Conservation (phyloP, 1,140 invertebrate genomes). For the Bombus soroeensis region DNA sequence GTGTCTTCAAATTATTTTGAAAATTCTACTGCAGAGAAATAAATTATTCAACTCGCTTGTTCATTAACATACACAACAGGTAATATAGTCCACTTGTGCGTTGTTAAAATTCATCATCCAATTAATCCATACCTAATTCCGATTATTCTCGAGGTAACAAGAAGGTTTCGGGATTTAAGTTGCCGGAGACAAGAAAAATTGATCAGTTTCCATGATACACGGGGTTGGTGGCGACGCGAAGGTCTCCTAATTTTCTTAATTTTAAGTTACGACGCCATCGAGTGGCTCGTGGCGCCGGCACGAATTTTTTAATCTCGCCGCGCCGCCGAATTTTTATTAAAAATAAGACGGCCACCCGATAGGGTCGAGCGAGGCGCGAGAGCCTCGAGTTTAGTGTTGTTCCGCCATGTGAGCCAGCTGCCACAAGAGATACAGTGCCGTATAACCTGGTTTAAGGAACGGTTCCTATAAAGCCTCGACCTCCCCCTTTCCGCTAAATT, state of each 20-base stretch:
- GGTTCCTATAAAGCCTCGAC: slow-evolving; percentile 26
- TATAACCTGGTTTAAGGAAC: slow-evolving; percentile 49
- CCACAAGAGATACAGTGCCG: slow-evolving; percentile 66
- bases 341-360: slow-evolving; percentile 68
- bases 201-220: slow-evolving; percentile 22
- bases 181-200: neutral
- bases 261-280: slow-evolving; percentile 73
- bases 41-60: too few relatives aligned
- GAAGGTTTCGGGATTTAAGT: neutral
- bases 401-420: slow-evolving; percentile 71
- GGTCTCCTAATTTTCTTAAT: slow-evolving; percentile 73
- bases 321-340: slow-evolving; percentile 70
- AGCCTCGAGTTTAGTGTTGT: slow-evolving; percentile 65
- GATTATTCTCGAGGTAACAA: neutral
- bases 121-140: neutral
- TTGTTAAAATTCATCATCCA: neutral
- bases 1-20: too few relatives aligned
- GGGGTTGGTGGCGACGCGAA: neutral
- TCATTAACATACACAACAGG: too few relatives aligned
- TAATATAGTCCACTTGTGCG: neutral
- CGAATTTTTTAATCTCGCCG: slow-evolving; percentile 73
- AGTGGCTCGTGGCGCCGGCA: slow-evolving; percentile 52
- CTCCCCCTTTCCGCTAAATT: slow-evolving; percentile 23
- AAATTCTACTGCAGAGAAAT: too few relatives aligned
- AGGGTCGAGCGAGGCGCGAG: slow-evolving; percentile 52